A percentile compares a stretch with the other conserved stretches of the same genome.
Evolutionary conservation across 2,797 vertebrate species (phyloP).

Genomic region (Neosalanx taihuensis): DNA sequence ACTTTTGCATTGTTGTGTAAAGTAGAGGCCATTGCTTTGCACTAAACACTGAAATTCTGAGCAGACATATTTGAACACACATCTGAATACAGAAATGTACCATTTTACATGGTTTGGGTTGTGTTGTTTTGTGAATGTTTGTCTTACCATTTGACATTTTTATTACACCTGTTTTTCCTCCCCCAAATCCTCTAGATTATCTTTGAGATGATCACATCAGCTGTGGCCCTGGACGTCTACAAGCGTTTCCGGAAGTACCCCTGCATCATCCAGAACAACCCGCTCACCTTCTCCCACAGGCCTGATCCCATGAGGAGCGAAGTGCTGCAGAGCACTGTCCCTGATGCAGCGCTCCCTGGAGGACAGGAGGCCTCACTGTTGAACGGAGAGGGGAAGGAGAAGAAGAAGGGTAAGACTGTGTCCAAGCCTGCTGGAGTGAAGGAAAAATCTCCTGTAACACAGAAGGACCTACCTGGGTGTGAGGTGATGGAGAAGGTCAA

Average conservation of each 20-base stretch:
- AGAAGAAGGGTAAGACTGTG: rapidly evolving
- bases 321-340: not conserved
- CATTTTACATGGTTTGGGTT: not conserved
- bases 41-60: no score
- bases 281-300: slow-evolving; percentile 61
- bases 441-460: not conserved
- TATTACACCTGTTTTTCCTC: not conserved
- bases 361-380: not conserved
- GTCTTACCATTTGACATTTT: not conserved
- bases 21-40: no score
- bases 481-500: rapidly evolving
- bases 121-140: not conserved
- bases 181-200: slow-evolving; percentile 52
- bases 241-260: slow-evolving; percentile 65
- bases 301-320: slow-evolving; percentile 47
- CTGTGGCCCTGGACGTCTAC: slow-evolving; percentile 55
- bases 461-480: rapidly evolving
- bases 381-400: not conserved
- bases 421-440: not conserved
- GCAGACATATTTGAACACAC: no score
- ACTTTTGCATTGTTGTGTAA: no score
- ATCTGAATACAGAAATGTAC: no score
- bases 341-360: slow-evolving; percentile 17
- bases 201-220: slow-evolving; percentile 63
- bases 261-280: slow-evolving; percentile 64